Base-by-base conservation (phyloP, 1,140 invertebrate genomes). In the Geopemphigus sp. region DNA sequence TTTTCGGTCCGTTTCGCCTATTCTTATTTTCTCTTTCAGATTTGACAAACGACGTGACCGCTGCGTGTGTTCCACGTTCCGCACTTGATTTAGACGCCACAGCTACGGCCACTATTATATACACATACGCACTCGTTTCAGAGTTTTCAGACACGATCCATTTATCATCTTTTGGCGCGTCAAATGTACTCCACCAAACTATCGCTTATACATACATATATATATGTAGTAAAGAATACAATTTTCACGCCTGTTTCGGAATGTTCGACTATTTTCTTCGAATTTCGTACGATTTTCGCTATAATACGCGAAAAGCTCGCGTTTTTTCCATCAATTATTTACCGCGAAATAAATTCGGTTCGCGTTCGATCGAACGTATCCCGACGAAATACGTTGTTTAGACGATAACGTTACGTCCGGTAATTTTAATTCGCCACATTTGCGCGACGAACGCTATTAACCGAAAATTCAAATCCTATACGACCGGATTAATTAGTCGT, bases 21-120 rank as follows among this genome's bases (percentile, higher is more conserved):
- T 39, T 39, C n/a, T 39, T 39, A 39, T 39, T 26, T 24, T 68
- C 47, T 68, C 22, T 11, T 24, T 68, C 14, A 24, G 15, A 68
- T 68, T 50, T 68, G 66, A 68, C 50, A 50, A 68, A 68, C 47
- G 45, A 50, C 24, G n/a, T 50, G 15, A n/a, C 45, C 8, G 45
- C 24, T 50, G 19, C 26, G 14, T 50, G 64, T 14, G n/a, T 68
- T 68, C 39, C 45, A 68, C 22, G n/a, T n/a, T n/a, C 26, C 1
- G 56, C 22, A 59, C 22, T 26, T n/a, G 45, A 68, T 50, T 68
- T 50, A 68, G 45, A 68, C 24, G 47, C 22, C 45, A 22, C 45
- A 26, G 22, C 45, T 26, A 50, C 22, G 24, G 22, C 50, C 22
- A 50, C 22, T 24, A 10, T 68, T 45, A 24, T 68, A 22, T 22